A percentile compares a stretch with the other conserved stretches of the same genome.
Conservation (phyloP, 2,888 invertebrate species). For the Drosophila maculinotata region DNA sequence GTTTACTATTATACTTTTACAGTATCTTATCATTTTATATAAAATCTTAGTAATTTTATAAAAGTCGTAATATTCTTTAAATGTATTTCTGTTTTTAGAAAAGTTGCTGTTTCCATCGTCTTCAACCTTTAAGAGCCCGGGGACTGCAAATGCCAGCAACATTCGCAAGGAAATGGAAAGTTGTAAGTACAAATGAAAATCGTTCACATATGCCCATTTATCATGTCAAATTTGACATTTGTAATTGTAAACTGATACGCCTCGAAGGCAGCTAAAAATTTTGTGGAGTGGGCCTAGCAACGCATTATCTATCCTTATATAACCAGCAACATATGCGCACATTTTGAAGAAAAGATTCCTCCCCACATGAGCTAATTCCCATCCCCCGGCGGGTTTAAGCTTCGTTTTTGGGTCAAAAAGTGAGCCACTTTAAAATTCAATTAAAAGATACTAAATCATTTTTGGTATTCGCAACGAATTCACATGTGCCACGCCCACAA, state of each 20-base stretch:
- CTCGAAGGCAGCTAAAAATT: conserved; percentile 52
- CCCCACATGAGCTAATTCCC: conserved; percentile 28
- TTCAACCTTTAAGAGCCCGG: conserved; percentile 33
- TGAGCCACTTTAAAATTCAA: conserved; percentile 74
- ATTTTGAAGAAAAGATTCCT: conserved; percentile 49
- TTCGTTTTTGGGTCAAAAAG: conserved; percentile 39
- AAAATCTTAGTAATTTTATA: too few relatives aligned
- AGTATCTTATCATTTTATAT: not conserved
- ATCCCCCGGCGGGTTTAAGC: conserved; percentile 5
- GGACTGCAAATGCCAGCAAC: conserved; percentile 51
- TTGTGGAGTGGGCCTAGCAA: conserved; percentile 1
- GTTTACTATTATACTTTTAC: too few relatives aligned
- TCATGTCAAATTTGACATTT: conserved; percentile 78
- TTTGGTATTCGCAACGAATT: conserved; percentile 24
- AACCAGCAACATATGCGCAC: conserved; percentile 68
- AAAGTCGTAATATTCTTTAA: not conserved
- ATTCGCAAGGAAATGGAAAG: conserved; percentile 31
- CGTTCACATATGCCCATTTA: conserved; percentile 76
- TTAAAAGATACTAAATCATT: conserved; percentile 72
- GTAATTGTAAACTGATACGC: conserved; percentile 80
- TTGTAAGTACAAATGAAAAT: conserved; percentile 36
- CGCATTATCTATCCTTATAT: conserved; percentile 53
- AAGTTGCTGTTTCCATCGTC: conserved; percentile 1
- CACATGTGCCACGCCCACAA: conserved; percentile 60
- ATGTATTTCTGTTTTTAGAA: not conserved